Percentiles rank a stretch among this genome's conserved stretches.
Evolutionary conservation across 2,888 invertebrate genomes (phyloP).

Genomic region (Hyppa rectilinea): DNA sequence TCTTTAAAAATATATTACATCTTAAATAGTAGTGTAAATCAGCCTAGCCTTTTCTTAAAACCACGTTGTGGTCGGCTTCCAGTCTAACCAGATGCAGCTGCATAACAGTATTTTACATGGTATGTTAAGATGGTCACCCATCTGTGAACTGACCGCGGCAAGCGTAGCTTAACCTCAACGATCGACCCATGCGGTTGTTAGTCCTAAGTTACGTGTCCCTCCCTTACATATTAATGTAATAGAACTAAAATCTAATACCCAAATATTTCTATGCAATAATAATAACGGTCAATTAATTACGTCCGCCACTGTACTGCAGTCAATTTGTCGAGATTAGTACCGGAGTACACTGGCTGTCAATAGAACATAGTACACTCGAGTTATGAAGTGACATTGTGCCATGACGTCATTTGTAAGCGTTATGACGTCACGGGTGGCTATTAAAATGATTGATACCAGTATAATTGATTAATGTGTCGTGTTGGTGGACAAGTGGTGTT

Average conservation of each 20-base stretch:
- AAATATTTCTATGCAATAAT: constrained; percentile 37
- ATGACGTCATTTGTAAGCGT: constrained; percentile 61
- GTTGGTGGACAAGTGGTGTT: not conserved
- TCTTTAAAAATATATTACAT: no score
- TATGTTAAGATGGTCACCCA: no score
- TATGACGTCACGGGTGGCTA: constrained; percentile 55
- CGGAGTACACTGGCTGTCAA: constrained; percentile 70
- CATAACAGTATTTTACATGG: no score
- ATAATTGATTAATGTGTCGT: constrained; percentile 51
- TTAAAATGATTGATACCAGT: constrained; percentile 61
- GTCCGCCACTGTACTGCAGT: constrained; percentile 66
- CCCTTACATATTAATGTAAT: not conserved
- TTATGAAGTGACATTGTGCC: constrained; percentile 65
- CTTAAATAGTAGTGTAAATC: no score
- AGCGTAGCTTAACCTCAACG: no score
- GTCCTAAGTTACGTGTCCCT: no score
- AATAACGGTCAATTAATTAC: constrained; percentile 43
- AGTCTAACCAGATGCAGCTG: no score
- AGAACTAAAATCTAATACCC: constrained; percentile 7
- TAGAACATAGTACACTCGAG: constrained; percentile 61
- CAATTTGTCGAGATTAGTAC: constrained; percentile 77
- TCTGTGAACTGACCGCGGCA: no score
- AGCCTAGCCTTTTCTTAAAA: no score
- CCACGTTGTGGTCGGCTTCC: no score
- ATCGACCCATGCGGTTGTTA: no score